Evolutionary conservation across 2,888 invertebrate species (phyloP).

Genomic region (Rhodophaea formosa): DNA sequence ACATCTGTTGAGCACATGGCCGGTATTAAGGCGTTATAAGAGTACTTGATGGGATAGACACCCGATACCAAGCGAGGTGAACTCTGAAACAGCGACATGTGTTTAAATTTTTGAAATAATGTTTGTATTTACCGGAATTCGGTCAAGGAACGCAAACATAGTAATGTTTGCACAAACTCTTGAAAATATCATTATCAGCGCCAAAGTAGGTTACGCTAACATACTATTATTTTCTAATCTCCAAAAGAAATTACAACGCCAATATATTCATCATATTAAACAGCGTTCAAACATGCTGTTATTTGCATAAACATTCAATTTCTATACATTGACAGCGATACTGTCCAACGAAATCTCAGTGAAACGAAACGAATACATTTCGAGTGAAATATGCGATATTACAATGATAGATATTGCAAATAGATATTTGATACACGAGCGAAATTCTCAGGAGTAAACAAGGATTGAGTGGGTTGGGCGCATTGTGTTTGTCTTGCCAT

Average conservation of each 20-base stretch:
- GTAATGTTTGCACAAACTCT: slow-evolving; percentile 34
- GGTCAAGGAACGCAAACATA: slow-evolving; percentile 57
- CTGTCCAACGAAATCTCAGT: slow-evolving; percentile 44
- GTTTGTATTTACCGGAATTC: slow-evolving; percentile 41
- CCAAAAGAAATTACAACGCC: neutral
- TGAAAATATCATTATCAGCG: slow-evolving; percentile 37
- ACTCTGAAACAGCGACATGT: slow-evolving; percentile 50
- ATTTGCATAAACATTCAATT: slow-evolving; percentile 55
- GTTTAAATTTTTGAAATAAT: slow-evolving; percentile 50
- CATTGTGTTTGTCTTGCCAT: slow-evolving; percentile 61
- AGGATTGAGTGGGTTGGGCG: slow-evolving; percentile 63
- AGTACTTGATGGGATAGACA: slow-evolving; percentile 63
- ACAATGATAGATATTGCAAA: slow-evolving; percentile 38
- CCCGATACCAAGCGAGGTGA: slow-evolving; percentile 55
- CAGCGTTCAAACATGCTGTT: slow-evolving; percentile 22
- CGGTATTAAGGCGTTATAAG: slow-evolving; percentile 48
- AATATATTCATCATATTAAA: slow-evolving; percentile 8
- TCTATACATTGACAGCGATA: slow-evolving; percentile 40
- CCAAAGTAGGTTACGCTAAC: slow-evolving; percentile 46
- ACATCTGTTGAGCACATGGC: slow-evolving; percentile 77
- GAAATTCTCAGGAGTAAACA: slow-evolving; percentile 56
- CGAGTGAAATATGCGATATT: slow-evolving; percentile 37
- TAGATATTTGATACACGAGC: slow-evolving; percentile 47
- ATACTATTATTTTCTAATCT: slow-evolving; percentile 19
- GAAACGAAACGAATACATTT: slow-evolving; percentile 47